Evolutionary conservation across 2,888 invertebrate genomes (phyloP).

Genomic region (Amphipyra tragopoginis): DNA sequence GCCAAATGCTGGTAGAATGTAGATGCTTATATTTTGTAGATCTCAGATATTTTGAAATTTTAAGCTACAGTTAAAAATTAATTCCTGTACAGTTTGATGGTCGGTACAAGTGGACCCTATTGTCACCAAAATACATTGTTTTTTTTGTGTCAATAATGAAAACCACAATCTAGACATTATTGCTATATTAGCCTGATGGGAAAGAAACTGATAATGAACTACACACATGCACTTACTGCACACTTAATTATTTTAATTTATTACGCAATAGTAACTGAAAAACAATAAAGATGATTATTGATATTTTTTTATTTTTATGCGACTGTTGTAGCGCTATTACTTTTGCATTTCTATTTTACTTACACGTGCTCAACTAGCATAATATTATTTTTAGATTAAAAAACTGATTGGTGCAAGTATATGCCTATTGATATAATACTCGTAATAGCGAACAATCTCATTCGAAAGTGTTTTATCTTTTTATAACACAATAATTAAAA

Average conservation of each 20-base stretch:
- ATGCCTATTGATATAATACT: conserved; percentile 6
- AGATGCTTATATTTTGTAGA: neutral
- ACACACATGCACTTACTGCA: too few species aligned
- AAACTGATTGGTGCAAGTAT: conserved; percentile 22
- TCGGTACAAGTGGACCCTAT: too few species aligned
- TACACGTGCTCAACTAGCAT: conserved; percentile 25
- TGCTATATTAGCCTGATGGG: too few species aligned
- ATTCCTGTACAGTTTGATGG: too few species aligned
- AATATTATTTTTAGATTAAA: conserved; percentile 6
- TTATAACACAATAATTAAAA: neutral
- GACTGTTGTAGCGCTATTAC: conserved; percentile 9
- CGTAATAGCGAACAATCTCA: neutral
- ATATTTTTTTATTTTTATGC: conserved; percentile 9
- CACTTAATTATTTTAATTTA: too few species aligned
- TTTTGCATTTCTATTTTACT: conserved; percentile 2
- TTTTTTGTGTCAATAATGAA: too few species aligned
- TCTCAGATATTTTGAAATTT: neutral
- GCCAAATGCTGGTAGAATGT: conserved; percentile 3
- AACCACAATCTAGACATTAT: too few species aligned
- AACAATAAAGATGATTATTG: neutral
- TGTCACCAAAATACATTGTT: too few species aligned
- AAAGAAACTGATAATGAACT: too few species aligned
- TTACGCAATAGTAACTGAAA: too few species aligned
- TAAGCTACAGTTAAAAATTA: neutral
- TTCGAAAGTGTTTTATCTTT: conserved; percentile 22